Conservation (phyloP, 2,113 vertebrate species). For the Taxidea taxus region DNA sequence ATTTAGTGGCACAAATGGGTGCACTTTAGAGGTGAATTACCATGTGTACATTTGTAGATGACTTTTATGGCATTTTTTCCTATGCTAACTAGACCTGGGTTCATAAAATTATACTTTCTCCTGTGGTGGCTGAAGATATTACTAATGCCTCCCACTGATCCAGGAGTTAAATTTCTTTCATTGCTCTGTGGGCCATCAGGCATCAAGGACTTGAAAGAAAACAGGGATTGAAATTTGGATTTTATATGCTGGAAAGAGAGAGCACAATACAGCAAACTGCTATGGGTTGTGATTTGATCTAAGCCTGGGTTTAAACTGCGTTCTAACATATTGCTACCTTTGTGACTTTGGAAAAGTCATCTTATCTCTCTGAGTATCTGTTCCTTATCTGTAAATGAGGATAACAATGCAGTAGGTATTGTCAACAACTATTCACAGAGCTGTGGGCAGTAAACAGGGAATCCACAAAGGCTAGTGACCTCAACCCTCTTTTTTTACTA, state of each 20-base stretch:
- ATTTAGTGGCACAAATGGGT: conserved; percentile 21
- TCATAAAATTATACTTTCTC: conserved; percentile 42
- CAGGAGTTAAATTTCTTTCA: conserved; percentile 12
- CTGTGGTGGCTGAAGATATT: conserved; percentile 42
- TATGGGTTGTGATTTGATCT: background rate
- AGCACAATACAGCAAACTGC: background rate
- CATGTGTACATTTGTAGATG: conserved; percentile 20
- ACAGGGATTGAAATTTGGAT: background rate
- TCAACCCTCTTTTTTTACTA: background rate
- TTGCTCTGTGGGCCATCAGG: conserved; percentile 1
- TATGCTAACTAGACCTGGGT: conserved; percentile 38
- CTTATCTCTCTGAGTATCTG: background rate
- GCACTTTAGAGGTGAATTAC: conserved; percentile 48
- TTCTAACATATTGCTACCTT: background rate
- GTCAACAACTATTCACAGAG: background rate
- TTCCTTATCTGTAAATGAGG: background rate
- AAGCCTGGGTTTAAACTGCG: background rate
- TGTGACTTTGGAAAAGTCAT: background rate
- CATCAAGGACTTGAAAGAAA: conserved; percentile 36
- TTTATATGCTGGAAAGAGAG: background rate
- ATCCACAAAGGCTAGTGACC: background rate
- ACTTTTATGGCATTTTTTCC: conserved; percentile 22
- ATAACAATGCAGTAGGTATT: background rate
- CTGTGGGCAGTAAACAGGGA: background rate
- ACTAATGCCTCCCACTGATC: conserved; percentile 16